These are phyloP conservation scores for Meloidogyne floridensis DNA, from an alignment of 1,140 invertebrate genomes.

Conservation along the genomic window DNA sequence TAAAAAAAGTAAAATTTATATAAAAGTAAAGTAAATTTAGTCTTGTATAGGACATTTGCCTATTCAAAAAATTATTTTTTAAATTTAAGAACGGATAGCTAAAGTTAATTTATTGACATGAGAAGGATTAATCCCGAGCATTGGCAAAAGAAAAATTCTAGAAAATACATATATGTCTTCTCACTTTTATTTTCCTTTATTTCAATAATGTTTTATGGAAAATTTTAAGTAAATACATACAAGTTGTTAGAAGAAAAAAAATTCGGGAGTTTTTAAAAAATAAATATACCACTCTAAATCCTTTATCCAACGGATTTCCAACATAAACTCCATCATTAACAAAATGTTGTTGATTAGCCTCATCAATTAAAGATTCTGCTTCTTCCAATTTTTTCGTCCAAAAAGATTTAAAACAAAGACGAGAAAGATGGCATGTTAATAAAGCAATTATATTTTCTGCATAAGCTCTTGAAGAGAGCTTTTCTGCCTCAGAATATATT, in stretches of 20 bases:
- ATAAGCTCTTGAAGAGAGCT: constrained; percentile 17
- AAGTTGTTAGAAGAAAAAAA: too few species aligned
- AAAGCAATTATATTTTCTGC: constrained; percentile 36
- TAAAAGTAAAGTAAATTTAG: neutral
- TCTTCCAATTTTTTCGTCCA: constrained; percentile 39
- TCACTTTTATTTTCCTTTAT: too few species aligned
- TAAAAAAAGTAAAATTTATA: constrained; percentile 17
- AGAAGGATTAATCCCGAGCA: too few species aligned
- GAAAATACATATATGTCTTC: too few species aligned
- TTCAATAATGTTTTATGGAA: too few species aligned
- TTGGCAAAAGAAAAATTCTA: too few species aligned
- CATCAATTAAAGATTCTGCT: constrained; percentile 24
- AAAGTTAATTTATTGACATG: too few species aligned
- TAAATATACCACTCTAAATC: constrained; percentile 43
- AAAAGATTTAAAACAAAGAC: constrained; percentile 37
- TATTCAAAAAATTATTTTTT: too few species aligned
- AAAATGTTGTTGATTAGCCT: constrained; percentile 32
- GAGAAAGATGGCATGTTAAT: constrained; percentile 38
- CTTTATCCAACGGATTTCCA: constrained; percentile 39
- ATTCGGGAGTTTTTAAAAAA: too few species aligned
- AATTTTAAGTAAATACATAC: too few species aligned
- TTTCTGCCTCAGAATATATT: constrained; percentile 42
- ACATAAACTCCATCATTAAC: constrained; percentile 34
- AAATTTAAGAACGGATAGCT: neutral
- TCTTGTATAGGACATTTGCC: too few species aligned